Percentiles rank a stretch among this genome's conserved stretches.
phyloP scores from a whole-genome alignment of 2,113 vertebrate genomes.

The Panthera uncia region DNA sequence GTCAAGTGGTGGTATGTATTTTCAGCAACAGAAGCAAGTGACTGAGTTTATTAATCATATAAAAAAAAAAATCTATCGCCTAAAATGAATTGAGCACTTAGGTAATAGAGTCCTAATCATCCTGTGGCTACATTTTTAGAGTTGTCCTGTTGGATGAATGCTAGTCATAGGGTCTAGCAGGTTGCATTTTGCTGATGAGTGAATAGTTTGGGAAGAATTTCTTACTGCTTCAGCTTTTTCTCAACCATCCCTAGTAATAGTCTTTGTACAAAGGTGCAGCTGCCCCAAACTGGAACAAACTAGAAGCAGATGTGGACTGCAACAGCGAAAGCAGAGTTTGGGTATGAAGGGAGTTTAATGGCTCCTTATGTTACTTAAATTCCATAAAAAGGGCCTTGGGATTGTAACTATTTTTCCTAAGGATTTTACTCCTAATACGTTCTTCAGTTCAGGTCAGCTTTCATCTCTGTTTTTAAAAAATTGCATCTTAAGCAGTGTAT shows the following conservation, averaged over 20 bases:
- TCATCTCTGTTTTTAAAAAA: too few relatives aligned
- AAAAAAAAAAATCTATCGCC: background rate
- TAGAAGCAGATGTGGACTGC: background rate
- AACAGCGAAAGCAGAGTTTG: background rate
- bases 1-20: background rate
- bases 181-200: background rate
- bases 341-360: background rate
- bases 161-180: background rate
- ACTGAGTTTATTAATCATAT: background rate
- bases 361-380: background rate
- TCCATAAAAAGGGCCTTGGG: background rate
- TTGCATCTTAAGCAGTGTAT: background rate
- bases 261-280: background rate
- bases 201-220: conserved; percentile 6
- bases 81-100: background rate
- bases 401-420: background rate
- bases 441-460: background rate
- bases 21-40: conserved; percentile 9
- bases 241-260: background rate
- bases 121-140: background rate
- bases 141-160: background rate
- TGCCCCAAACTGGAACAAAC: background rate
- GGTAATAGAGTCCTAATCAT: background rate
- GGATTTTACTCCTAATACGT: background rate
- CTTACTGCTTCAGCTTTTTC: background rate